A percentile compares a stretch with the other conserved stretches of the same genome.
Conservation (phyloP, 2,113 vertebrate genomes). For the Corythornis vintsioides region DNA sequence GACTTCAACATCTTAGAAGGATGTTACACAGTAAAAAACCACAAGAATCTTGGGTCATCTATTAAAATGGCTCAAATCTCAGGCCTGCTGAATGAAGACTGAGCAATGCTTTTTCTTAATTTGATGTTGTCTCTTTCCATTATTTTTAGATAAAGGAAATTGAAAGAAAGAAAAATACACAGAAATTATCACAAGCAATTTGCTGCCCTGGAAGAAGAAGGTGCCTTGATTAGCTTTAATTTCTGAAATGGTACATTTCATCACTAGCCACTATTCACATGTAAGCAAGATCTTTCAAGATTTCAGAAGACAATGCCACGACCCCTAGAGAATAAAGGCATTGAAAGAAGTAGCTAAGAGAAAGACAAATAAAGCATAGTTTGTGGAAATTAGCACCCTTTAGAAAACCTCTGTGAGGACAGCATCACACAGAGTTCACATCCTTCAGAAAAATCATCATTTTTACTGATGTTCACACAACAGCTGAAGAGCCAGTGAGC, state of each 20-base stretch:
- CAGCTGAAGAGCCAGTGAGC: not conserved
- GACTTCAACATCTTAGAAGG: not conserved
- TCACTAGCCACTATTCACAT: conserved; percentile 51
- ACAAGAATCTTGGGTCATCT: not conserved
- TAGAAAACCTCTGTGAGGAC: conserved; percentile 7
- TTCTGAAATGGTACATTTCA: conserved; percentile 28
- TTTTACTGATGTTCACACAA: not conserved
- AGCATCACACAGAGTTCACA: not conserved
- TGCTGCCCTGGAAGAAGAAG: conserved; percentile 11
- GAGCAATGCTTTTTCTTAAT: not conserved
- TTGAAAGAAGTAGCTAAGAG: conserved; percentile 50
- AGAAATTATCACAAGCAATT: not conserved
- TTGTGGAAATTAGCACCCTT: conserved; percentile 33
- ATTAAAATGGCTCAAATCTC: not conserved
- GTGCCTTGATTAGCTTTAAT: conserved; percentile 32
- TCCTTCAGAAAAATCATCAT: conserved; percentile 4
- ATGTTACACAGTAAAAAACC: not conserved
- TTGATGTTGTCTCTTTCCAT: not conserved
- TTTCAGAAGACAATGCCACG: conserved; percentile 68
- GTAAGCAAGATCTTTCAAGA: conserved; percentile 58
- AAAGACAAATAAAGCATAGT: conserved; percentile 57
- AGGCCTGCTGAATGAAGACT: not conserved
- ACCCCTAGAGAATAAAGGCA: conserved; percentile 61
- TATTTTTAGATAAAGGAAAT: not conserved
- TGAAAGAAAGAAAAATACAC: not conserved